Base-by-base conservation (phyloP, 2,797 vertebrate genomes). In the Allobates femoralis region DNA sequence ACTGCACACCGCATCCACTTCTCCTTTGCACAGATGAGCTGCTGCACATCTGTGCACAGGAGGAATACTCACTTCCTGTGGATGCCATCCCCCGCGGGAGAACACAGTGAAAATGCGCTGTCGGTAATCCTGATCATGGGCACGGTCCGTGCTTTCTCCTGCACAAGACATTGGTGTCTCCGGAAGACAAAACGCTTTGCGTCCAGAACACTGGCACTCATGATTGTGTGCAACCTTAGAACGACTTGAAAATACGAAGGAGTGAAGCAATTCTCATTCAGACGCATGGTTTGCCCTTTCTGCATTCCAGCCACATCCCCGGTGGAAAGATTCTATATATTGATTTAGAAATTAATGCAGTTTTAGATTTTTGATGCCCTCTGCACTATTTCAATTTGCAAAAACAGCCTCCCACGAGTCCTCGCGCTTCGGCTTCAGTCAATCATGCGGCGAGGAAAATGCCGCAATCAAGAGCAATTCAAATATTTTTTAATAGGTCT, bases 401-500 rank as follows among this genome's bases (percentile, higher is more conserved):
- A 21, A 56, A 23, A 77, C 50, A 18, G 15, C 30, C 66, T 82
- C 21, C 19, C 21, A 53, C 10, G 21, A 67, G 21, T 37, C 55
- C 53, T 3, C 34, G 34, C 67, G n/a, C 67, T 71, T 71, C 12
- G 41, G 23, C 41, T 8, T 60, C 3, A 64, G 37, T 50, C 78
- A 80, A 64, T 83, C 56, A 56, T 23, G n/a, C 18, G 2, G 28
- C 28, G 37, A 56, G 50, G 37, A 79, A 67, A 67, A 50, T 78
- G 66, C 55, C 15, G 67, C 66, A 80, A 64, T 73, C 53, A 85
- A 60, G 34, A 74, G 67, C 28, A 62, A 51, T 80, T 86, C 66
- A 73, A 23, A 80, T 86, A 41, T 62, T 56, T 79, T 58, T 79
- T 79, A 78, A 79, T 79, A 71, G 62, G 32, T 28, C 41, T 34